These are phyloP conservation scores for Sebastes aleutianus DNA, from an alignment of 2,797 vertebrate species.

Conservation along the genomic window DNA sequence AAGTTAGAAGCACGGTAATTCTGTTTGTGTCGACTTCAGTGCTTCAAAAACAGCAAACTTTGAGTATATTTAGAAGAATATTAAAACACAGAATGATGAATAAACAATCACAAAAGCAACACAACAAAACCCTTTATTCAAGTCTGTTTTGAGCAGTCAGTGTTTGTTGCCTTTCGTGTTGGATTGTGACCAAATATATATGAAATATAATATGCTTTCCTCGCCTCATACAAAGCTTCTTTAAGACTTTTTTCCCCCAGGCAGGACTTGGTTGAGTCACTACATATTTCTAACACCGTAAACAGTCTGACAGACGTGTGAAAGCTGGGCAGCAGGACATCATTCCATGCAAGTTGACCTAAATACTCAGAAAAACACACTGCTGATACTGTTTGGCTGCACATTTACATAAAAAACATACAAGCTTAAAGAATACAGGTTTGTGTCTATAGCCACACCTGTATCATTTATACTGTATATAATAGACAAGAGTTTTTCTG, in stretches of 20 bases:
- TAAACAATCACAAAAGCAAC: neutral
- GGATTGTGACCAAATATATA: neutral
- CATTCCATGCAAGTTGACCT: slow-evolving; percentile 47
- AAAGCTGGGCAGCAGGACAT: slow-evolving; percentile 28
- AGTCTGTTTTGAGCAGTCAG: neutral
- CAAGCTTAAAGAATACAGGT: neutral
- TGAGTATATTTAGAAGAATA: neutral
- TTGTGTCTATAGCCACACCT: slow-evolving; percentile 3
- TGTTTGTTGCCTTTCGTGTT: too few species aligned
- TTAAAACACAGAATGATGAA: neutral
- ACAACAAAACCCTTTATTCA: neutral
- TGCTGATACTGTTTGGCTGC: neutral
- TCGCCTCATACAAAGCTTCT: neutral
- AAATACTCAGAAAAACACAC: slow-evolving; percentile 26
- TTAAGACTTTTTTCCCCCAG: too few species aligned
- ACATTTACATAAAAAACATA: neutral
- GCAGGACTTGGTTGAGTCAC: neutral
- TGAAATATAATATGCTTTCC: neutral
- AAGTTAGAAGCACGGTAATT: neutral
- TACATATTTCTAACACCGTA: neutral
- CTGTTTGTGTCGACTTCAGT: fast-evolving
- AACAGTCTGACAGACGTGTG: neutral
- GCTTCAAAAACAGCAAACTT: neutral
- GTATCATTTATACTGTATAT: neutral
- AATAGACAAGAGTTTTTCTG: neutral